phyloP scores from a whole-genome alignment of 2,113 vertebrate species.

The Glaucidium brasilianum region DNA sequence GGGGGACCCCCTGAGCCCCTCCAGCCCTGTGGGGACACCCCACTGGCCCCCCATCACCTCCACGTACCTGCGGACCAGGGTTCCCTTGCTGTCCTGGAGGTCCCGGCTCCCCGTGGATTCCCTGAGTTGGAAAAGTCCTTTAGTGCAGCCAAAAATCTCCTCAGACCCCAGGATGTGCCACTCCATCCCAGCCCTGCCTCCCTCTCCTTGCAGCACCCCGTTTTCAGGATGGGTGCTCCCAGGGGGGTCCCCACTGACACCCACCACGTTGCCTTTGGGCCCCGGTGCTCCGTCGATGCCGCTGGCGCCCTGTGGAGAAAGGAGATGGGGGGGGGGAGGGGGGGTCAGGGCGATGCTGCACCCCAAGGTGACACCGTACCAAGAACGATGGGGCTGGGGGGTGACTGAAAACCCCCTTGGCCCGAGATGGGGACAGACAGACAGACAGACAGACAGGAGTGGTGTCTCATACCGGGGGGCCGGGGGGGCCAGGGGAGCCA shows the following conservation, averaged over 20 bases:
- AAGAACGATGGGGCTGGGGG: accelerated
- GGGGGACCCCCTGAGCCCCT: neutral
- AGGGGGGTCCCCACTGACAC: neutral
- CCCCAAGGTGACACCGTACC: neutral
- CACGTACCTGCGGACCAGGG: slow-evolving; percentile 84
- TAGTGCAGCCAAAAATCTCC: neutral
- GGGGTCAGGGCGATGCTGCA: neutral
- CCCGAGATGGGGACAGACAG: neutral
- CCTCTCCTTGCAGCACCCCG: neutral
- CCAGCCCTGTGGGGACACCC: neutral
- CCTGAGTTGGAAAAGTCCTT: slow-evolving; percentile 61
- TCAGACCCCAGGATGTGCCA: neutral
- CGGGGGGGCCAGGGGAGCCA: slow-evolving; percentile 79
- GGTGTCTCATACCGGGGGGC: slow-evolving; percentile 72
- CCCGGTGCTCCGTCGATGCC: slow-evolving; percentile 85
- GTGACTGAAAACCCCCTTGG: neutral
- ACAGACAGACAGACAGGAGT: neutral
- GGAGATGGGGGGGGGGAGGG: neutral
- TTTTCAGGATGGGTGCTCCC: neutral
- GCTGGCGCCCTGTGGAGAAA: slow-evolving; percentile 73
- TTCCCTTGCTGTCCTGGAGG: slow-evolving; percentile 90
- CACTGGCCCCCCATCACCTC: too few species aligned
- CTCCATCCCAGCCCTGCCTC: neutral
- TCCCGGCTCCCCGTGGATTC: slow-evolving; percentile 84
- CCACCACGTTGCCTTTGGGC: slow-evolving; percentile 86